Evolutionary conservation across 2,797 vertebrate genomes (phyloP).

Genomic region (Avahi laniger): DNA sequence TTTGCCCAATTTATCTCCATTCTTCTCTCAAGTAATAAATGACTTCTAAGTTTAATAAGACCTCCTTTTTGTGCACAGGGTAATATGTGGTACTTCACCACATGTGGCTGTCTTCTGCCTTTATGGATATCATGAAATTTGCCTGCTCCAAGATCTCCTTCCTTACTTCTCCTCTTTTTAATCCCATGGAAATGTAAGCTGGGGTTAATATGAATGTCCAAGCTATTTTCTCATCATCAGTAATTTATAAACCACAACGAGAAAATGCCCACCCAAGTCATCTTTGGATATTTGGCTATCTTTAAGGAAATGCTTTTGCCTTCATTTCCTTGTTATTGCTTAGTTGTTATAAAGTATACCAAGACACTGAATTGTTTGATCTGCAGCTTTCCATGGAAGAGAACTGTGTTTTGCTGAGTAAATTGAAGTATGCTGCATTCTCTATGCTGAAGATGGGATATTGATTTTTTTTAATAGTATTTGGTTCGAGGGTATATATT

Average conservation of each 20-base stretch:
- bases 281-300: background rate
- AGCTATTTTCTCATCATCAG: constrained; percentile 7
- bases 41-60: background rate
- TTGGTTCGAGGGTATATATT: constrained; percentile 57
- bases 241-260: background rate
- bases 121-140: background rate
- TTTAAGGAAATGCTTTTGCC: background rate
- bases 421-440: constrained; percentile 49
- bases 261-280: background rate
- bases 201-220: background rate
- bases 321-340: constrained; percentile 44
- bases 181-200: background rate
- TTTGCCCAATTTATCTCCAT: background rate
- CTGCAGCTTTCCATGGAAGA: constrained; percentile 8
- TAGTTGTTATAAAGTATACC: background rate
- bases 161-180: background rate
- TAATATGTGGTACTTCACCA: background rate
- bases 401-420: constrained; percentile 56
- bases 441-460: constrained; percentile 7
- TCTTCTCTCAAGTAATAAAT: background rate
- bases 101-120: background rate
- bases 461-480: constrained; percentile 72
- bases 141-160: background rate
- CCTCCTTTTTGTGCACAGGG: background rate
- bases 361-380: constrained; percentile 49